A percentile compares a stretch with the other conserved stretches of the same genome.
phyloP scores from a whole-genome alignment of 2,113 vertebrate species.

The Apteryx owenii region DNA sequence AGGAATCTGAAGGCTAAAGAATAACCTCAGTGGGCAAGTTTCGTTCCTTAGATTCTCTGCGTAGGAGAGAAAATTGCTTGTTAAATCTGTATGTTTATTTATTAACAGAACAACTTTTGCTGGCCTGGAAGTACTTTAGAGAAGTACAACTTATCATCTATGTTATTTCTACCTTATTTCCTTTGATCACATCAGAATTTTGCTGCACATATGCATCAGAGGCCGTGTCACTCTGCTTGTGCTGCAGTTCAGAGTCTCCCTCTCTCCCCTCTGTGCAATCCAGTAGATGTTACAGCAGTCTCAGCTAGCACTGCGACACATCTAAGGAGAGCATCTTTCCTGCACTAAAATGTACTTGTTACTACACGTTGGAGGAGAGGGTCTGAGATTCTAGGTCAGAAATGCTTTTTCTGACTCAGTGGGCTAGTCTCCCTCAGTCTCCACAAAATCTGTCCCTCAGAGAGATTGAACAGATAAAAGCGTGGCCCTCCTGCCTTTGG shows the following conservation, averaged over 20 bases:
- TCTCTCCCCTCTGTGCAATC: background rate
- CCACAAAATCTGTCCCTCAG: background rate
- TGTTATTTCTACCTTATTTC: conserved; percentile 13
- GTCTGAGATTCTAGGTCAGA: background rate
- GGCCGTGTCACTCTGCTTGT: background rate
- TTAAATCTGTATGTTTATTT: conserved; percentile 40
- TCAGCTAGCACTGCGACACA: background rate
- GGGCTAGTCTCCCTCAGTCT: background rate
- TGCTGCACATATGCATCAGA: background rate
- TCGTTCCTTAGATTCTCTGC: background rate
- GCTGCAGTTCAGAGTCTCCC: background rate
- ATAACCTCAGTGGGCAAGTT: background rate
- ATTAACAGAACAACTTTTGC: conserved; percentile 26
- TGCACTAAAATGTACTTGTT: background rate
- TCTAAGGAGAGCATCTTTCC: background rate
- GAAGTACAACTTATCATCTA: background rate
- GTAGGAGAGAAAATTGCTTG: background rate
- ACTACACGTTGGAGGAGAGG: background rate
- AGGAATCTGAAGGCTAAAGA: background rate
- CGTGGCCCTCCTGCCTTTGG: background rate
- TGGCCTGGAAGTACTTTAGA: conserved; percentile 15
- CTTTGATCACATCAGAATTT: conserved; percentile 36
- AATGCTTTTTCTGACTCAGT: background rate
- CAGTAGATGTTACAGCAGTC: background rate
- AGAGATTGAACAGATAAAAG: background rate